These are phyloP conservation scores for Troides helena DNA, from an alignment of 2,888 invertebrate species.

Conservation along the genomic window DNA sequence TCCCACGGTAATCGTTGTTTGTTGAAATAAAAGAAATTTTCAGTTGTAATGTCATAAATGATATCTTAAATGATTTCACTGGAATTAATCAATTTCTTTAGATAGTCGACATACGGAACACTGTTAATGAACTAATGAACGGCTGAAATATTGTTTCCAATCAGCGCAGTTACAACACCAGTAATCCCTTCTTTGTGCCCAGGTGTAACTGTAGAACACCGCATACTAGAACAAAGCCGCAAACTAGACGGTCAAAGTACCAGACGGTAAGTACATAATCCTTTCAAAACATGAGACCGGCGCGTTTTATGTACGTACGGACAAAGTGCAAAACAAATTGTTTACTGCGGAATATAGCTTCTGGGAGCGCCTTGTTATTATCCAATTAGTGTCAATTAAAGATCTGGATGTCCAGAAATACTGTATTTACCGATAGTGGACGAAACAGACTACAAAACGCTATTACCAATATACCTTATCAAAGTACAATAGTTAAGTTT, in stretches of 20 bases:
- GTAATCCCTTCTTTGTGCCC: background rate
- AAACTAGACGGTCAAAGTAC: slow-evolving; percentile 30
- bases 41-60: no score
- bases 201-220: slow-evolving; percentile 13
- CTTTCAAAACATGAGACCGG: slow-evolving; percentile 16
- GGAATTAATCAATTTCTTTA: no score
- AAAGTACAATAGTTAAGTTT: no score
- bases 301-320: slow-evolving; percentile 1
- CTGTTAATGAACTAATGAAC: no score
- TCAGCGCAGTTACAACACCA: background rate
- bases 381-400: slow-evolving; percentile 29
- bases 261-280: slow-evolving; percentile 27
- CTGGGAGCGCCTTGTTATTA: slow-evolving; percentile 16
- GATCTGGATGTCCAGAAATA: slow-evolving; percentile 12
- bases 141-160: no score
- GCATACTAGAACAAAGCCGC: slow-evolving; percentile 28
- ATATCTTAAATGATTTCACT: no score
- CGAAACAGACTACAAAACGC: background rate
- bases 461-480: background rate
- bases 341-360: background rate
- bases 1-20: no score
- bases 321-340: slow-evolving; percentile 10
- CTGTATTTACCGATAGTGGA: background rate
- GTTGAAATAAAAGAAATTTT: no score
- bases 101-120: no score